Evolutionary conservation across 2,797 vertebrate species (phyloP).

Genomic region (Yasuhikotakia modesta): DNA sequence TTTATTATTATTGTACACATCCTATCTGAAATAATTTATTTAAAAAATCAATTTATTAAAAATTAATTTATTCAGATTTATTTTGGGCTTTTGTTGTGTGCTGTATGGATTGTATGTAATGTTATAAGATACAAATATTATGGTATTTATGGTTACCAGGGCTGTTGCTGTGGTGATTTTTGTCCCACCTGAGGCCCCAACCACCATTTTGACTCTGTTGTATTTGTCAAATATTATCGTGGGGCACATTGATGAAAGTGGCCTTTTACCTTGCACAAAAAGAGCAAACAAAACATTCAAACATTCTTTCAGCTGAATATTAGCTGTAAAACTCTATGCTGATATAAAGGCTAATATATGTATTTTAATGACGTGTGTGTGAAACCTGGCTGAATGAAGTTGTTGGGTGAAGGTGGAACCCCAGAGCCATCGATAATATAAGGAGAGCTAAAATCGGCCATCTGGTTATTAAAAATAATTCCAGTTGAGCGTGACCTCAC

Average conservation of each 20-base stretch:
- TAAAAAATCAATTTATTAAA: no score
- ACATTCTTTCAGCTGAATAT: not conserved
- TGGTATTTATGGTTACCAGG: conserved; percentile 72
- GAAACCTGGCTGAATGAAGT: conserved; percentile 92
- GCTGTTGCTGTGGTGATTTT: conserved; percentile 93
- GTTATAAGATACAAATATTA: no score
- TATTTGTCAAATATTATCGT: conserved; percentile 86
- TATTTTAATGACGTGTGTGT: no score
- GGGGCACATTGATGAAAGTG: conserved; percentile 92
- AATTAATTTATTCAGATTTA: no score
- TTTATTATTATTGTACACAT: no score
- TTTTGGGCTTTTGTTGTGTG: not conserved
- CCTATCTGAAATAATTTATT: no score
- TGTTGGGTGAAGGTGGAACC: conserved; percentile 88
- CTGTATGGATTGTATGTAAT: not conserved
- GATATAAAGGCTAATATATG: not conserved
- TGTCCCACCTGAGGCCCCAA: conserved; percentile 92
- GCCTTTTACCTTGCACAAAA: conserved; percentile 84
- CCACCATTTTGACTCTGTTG: conserved; percentile 88
- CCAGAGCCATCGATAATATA: conserved; percentile 85
- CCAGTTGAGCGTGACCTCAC: conserved; percentile 86
- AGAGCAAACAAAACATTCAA: not conserved
- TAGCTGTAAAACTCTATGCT: no score
- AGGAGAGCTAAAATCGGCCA: conserved; percentile 97
- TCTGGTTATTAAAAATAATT: conserved; percentile 93